phyloP scores from a whole-genome alignment of 2,113 vertebrate genomes.

The Melanerpes aurifrons region DNA sequence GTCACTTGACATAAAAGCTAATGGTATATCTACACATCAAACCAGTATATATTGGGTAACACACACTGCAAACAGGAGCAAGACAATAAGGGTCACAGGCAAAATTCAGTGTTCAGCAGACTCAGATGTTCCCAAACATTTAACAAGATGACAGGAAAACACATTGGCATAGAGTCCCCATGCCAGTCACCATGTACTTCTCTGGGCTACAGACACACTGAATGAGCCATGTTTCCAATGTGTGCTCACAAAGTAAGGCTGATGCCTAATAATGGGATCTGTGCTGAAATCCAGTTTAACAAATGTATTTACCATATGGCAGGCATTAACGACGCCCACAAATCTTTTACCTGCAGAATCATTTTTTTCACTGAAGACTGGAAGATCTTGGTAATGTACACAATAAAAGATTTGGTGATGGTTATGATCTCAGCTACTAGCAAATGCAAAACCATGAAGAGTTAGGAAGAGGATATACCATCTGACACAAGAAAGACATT shows the following conservation, averaged over 20 bases:
- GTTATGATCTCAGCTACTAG: background rate
- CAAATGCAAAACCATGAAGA: background rate
- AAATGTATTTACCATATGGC: conserved; percentile 65
- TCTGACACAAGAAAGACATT: background rate
- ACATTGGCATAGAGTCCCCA: background rate
- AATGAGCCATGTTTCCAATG: conserved; percentile 43
- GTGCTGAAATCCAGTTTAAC: conserved; percentile 62
- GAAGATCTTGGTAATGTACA: background rate
- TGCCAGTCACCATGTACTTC: conserved; percentile 7
- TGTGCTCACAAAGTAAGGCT: conserved; percentile 6
- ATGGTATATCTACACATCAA: background rate
- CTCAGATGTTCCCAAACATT: background rate
- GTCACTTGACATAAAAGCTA: background rate
- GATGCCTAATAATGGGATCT: conserved; percentile 64
- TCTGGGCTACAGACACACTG: background rate
- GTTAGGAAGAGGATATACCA: background rate
- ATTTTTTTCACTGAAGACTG: background rate
- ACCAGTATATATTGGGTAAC: background rate
- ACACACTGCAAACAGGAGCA: background rate
- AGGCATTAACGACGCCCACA: conserved; percentile 5
- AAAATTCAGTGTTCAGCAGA: background rate
- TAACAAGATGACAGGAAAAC: background rate
- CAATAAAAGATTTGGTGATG: background rate
- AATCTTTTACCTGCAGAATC: conserved; percentile 29
- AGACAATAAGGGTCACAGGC: background rate